Conservation (phyloP, 1,140 invertebrate genomes). For the Drosophila grimshawi region DNA sequence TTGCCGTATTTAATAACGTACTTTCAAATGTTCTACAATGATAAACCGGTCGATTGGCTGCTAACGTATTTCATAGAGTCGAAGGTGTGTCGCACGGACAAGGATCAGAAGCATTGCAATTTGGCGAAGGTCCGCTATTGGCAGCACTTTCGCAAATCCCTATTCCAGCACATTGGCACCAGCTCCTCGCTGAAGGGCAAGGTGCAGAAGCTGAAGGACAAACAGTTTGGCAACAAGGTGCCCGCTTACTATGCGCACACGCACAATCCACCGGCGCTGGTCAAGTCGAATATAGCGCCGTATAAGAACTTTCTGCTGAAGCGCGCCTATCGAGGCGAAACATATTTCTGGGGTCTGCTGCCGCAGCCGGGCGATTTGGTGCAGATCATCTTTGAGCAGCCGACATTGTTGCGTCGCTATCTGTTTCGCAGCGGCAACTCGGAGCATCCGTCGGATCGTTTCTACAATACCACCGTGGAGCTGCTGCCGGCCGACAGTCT, state of each 20-base stretch:
- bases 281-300: conserved; percentile 91
- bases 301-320: conserved; percentile 93
- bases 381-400: conserved; percentile 92
- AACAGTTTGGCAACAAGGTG: conserved; percentile 94
- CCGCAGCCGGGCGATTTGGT: conserved; percentile 94
- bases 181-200: conserved; percentile 98
- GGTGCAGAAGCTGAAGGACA: conserved; percentile 98
- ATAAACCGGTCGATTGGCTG: conserved; percentile 99
- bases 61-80: conserved; percentile 95
- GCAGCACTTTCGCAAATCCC: conserved; percentile 95
- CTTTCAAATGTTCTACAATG: conserved; percentile 94
- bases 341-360: conserved; percentile 96
- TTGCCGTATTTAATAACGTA: conserved; percentile 95
- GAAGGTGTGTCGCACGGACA: conserved; percentile 95
- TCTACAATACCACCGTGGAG: conserved; percentile 96
- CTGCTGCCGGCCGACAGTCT: conserved; percentile 88
- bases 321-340: conserved; percentile 94
- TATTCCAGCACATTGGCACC: conserved; percentile 98
- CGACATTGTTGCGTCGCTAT: conserved; percentile 91
- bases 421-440: conserved; percentile 96
- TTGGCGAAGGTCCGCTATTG: conserved; percentile 92
- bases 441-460: conserved; percentile 95
- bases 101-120: conserved; percentile 95
- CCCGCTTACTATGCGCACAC: conserved; percentile 92
- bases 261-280: conserved; percentile 91